Evolutionary conservation across 1,140 invertebrate genomes (phyloP).

Genomic region (Tetragnatha versicolor): DNA sequence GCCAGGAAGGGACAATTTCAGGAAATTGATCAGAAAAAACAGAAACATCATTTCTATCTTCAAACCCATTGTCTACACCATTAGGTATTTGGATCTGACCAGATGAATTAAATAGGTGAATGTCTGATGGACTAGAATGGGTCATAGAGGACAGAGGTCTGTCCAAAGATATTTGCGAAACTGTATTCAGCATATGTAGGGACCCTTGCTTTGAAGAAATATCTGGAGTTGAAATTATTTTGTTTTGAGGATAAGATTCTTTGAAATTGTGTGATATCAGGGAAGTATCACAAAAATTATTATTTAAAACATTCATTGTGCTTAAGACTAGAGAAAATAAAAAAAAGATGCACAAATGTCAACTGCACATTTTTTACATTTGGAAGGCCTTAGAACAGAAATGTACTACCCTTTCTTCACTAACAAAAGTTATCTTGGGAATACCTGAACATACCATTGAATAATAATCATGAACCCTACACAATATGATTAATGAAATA

Average conservation of each 20-base stretch:
- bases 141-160: not conserved
- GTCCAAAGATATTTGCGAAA: constrained; percentile 19
- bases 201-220: not conserved
- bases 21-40: constrained; percentile 48
- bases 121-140: constrained; percentile 25
- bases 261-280: constrained; percentile 39
- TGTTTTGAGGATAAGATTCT: constrained; percentile 24
- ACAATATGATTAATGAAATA: too few species aligned
- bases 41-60: constrained; percentile 31
- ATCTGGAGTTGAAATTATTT: constrained; percentile 11
- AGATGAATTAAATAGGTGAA: constrained; percentile 26
- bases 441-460: too few species aligned
- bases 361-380: constrained; percentile 28
- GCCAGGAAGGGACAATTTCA: constrained; percentile 49
- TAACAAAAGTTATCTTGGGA: too few species aligned
- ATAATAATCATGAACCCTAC: too few species aligned
- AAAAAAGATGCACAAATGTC: constrained; percentile 7
- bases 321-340: constrained; percentile 31
- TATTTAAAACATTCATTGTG: constrained; percentile 51
- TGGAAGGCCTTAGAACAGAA: not conserved
- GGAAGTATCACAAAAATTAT: constrained; percentile 46
- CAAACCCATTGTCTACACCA: constrained; percentile 9
- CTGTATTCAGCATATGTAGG: constrained; percentile 11
- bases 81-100: constrained; percentile 29
- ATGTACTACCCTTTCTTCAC: too few species aligned